These are phyloP conservation scores for Stenurella melanura DNA, from an alignment of 2,888 invertebrate genomes.

Conservation along the genomic window DNA sequence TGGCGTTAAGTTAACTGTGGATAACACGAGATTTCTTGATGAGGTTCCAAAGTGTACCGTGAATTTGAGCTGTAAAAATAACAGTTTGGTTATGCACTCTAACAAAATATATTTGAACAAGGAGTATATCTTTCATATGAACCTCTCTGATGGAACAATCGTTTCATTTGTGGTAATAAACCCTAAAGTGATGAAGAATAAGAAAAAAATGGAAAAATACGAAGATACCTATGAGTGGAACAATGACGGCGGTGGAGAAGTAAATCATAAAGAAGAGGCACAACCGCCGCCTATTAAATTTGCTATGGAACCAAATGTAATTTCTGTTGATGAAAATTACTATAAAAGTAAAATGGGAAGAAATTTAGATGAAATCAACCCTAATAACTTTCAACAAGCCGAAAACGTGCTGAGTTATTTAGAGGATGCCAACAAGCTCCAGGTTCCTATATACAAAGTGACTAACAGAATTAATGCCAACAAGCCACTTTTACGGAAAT, in stretches of 20 bases:
- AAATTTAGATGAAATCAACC: slow-evolving; percentile 9
- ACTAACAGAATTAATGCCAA: slow-evolving; percentile 41
- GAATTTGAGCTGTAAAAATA: slow-evolving; percentile 52
- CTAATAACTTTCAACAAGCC: slow-evolving; percentile 21
- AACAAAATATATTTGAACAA: slow-evolving; percentile 40
- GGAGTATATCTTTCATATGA: slow-evolving; percentile 55
- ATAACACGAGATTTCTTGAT: slow-evolving; percentile 59
- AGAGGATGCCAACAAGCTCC: slow-evolving; percentile 45
- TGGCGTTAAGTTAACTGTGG: slow-evolving; percentile 60
- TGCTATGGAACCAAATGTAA: background rate
- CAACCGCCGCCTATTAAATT: slow-evolving; percentile 26
- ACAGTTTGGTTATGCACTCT: slow-evolving; percentile 58
- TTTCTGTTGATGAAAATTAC: slow-evolving; percentile 42
- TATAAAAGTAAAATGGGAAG: slow-evolving; percentile 29
- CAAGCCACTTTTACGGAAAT: slow-evolving; percentile 48
- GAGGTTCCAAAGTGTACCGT: slow-evolving; percentile 59
- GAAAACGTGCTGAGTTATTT: slow-evolving; percentile 47
- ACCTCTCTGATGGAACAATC: slow-evolving; percentile 58
- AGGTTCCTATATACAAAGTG: slow-evolving; percentile 58
- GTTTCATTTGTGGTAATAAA: slow-evolving; percentile 54
- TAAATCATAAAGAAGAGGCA: slow-evolving; percentile 26
- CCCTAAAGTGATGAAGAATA: background rate
- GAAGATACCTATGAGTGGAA: background rate
- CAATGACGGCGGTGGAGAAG: background rate
- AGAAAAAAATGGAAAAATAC: background rate